Conservation (phyloP, 2,888 invertebrate species). For the Eristalis pertinax region DNA sequence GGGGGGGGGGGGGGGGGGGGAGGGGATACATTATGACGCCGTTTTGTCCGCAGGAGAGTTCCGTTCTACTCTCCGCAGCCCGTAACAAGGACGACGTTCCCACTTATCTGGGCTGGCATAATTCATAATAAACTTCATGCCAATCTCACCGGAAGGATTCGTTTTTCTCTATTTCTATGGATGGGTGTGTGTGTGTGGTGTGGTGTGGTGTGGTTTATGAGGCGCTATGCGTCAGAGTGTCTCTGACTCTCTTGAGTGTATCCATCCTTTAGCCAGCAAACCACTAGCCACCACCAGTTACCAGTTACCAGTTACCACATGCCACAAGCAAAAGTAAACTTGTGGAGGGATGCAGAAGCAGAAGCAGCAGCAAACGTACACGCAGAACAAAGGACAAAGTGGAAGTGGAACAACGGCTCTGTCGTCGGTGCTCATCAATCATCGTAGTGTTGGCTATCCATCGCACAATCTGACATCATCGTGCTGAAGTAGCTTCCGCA, state of each 20-base stretch:
- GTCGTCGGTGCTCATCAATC: slow-evolving; percentile 66
- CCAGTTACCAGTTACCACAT: slow-evolving; percentile 12
- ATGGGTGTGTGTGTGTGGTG: background rate
- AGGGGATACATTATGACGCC: slow-evolving; percentile 36
- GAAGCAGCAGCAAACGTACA: background rate
- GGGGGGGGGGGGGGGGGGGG: no score
- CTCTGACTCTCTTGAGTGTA: slow-evolving; percentile 32
- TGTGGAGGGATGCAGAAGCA: background rate
- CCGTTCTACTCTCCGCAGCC: slow-evolving; percentile 11
- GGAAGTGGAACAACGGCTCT: slow-evolving; percentile 63
- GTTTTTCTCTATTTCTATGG: slow-evolving; percentile 20
- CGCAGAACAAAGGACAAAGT: slow-evolving; percentile 51
- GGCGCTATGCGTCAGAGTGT: slow-evolving; percentile 65
- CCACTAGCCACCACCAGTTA: slow-evolving; percentile 9
- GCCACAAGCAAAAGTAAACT: slow-evolving; percentile 12
- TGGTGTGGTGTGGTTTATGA: slow-evolving; percentile 54
- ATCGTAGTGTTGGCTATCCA: slow-evolving; percentile 60
- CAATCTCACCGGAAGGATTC: slow-evolving; percentile 69
- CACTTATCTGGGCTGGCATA: slow-evolving; percentile 62
- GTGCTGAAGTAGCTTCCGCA: slow-evolving; percentile 59
- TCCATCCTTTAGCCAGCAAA: slow-evolving; percentile 39
- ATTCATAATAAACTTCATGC: slow-evolving; percentile 60
- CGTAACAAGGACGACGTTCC: slow-evolving; percentile 54
- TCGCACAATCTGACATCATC: slow-evolving; percentile 68
- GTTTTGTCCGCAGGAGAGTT: slow-evolving; percentile 44